Evolutionary conservation across 2,888 invertebrate genomes (phyloP).

Genomic region (Tinea pellionella): DNA sequence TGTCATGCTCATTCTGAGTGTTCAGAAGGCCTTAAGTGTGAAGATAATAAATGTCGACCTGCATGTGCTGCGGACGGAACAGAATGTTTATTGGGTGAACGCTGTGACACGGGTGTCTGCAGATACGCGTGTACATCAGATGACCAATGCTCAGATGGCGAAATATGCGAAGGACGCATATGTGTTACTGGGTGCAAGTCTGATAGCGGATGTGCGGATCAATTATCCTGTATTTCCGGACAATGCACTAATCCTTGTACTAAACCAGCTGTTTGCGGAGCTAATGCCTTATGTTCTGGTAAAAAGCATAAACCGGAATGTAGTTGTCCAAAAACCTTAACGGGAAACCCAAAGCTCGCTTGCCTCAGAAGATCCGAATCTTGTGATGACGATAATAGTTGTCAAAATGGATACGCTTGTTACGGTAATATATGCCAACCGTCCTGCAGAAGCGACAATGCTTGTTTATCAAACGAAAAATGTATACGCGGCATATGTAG

Average conservation of each 20-base stretch:
- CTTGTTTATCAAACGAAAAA: constrained; percentile 87
- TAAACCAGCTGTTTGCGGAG: constrained; percentile 83
- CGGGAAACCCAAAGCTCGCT: constrained; percentile 79
- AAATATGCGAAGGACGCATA: constrained; percentile 85
- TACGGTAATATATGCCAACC: constrained; percentile 82
- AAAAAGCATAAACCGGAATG: constrained; percentile 80
- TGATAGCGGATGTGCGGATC: constrained; percentile 78
- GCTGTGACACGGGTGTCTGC: constrained; percentile 81
- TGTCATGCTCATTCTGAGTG: constrained; percentile 85
- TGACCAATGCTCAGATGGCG: constrained; percentile 87
- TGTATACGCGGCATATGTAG: constrained; percentile 87
- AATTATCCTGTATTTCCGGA: constrained; percentile 80
- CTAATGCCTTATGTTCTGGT: constrained; percentile 81
- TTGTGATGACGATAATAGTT: constrained; percentile 76
- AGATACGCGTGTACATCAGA: constrained; percentile 86
- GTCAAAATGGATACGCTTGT: constrained; percentile 78
- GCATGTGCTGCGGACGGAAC: constrained; percentile 78
- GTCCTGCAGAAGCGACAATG: constrained; percentile 82
- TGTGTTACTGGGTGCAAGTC: constrained; percentile 86
- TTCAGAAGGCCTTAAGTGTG: constrained; percentile 76
- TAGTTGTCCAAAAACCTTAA: constrained; percentile 75
- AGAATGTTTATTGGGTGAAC: constrained; percentile 86
- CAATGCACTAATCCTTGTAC: constrained; percentile 84
- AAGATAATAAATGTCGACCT: constrained; percentile 79
- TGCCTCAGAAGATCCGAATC: constrained; percentile 76